Percentiles rank a stretch among this genome's conserved stretches.
Evolutionary conservation across 2,113 vertebrate species (phyloP).

Genomic region (Dromas ardeola): DNA sequence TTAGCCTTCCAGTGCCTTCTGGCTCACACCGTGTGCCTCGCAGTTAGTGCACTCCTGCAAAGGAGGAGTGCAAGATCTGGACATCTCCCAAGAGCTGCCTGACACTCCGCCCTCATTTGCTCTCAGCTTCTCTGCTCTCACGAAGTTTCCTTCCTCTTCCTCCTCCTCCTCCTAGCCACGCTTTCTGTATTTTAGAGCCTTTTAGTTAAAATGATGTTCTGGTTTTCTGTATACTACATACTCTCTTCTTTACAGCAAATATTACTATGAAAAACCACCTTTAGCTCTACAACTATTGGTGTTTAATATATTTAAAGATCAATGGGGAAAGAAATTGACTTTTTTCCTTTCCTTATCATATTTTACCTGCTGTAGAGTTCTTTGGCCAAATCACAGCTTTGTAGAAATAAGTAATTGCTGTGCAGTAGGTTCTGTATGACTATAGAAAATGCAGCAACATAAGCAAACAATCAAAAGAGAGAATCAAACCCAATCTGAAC

Average conservation of each 20-base stretch:
- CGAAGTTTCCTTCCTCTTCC: background rate
- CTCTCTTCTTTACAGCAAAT: background rate
- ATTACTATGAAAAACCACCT: background rate
- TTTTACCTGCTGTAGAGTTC: background rate
- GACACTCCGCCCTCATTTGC: background rate
- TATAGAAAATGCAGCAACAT: background rate
- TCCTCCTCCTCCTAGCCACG: background rate
- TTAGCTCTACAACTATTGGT: background rate
- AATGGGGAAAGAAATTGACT: background rate
- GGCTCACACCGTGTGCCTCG: rapidly evolving
- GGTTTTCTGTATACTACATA: background rate
- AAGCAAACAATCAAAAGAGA: background rate
- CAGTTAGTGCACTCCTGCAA: background rate
- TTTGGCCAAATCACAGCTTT: background rate
- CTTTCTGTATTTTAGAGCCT: background rate
- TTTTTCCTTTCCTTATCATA: background rate
- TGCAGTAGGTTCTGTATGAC: background rate
- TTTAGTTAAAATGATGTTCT: background rate
- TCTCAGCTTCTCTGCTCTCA: background rate
- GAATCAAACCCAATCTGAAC: background rate
- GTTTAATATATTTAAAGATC: background rate
- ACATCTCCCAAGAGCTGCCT: background rate
- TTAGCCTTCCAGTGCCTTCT: background rate
- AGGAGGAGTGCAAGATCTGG: background rate
- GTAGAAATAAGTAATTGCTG: background rate